phyloP scores from a whole-genome alignment of 2,888 invertebrate species.

The Pristionchus maxplancki region DNA sequence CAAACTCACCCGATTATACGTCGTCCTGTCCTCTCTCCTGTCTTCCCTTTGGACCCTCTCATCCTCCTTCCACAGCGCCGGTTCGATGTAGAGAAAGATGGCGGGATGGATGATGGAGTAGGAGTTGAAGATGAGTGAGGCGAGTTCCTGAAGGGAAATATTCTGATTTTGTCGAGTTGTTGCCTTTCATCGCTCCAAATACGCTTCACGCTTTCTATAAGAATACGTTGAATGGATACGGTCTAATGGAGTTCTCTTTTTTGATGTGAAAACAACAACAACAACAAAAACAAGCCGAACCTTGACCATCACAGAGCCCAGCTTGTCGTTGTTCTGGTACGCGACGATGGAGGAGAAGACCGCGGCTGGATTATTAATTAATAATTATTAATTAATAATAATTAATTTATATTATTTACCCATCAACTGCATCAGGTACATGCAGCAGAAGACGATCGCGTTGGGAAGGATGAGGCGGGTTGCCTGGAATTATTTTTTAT shows the following conservation, averaged over 20 bases:
- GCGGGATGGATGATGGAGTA: conserved; percentile 21
- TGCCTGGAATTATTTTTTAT: conserved; percentile 40
- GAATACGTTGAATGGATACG: neutral
- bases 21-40: neutral
- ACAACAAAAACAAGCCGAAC: neutral
- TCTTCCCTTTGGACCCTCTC: too few species aligned
- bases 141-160: neutral
- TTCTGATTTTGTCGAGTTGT: neutral
- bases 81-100: conserved; percentile 25
- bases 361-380: neutral
- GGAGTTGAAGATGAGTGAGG: conserved; percentile 34
- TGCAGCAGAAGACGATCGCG: conserved; percentile 17
- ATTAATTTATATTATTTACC: neutral
- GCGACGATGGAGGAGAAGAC: conserved; percentile 7
- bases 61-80: neutral
- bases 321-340: neutral
- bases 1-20: neutral
- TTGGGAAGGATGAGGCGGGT: conserved; percentile 41
- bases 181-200: neutral
- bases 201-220: neutral
- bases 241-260: neutral
- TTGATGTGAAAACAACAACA: neutral
- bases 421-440: neutral
- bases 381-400: neutral
- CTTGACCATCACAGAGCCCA: neutral